Evolutionary conservation across 2,797 vertebrate genomes (phyloP), one percentile per base, ranked within the genome.

Genomic region (Ctenopoma kingsleyae): DNA sequence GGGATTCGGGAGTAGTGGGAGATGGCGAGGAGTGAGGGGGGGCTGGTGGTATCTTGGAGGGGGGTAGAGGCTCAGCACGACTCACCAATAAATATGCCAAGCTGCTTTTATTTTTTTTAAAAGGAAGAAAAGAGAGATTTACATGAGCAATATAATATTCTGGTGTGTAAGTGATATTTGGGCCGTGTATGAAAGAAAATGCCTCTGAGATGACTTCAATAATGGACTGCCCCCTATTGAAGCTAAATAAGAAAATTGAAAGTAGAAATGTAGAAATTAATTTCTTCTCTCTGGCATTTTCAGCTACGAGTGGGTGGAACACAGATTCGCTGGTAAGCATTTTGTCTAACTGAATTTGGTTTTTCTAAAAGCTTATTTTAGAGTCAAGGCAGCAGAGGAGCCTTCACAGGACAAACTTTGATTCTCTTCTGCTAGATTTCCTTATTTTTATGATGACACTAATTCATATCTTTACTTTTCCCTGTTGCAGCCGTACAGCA

Each of bases 21-120:
- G 73, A 50, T 35, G 48, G 47, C 46, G 15, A 22, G 35, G 48
- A 30, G 27, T 30, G 27, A 7, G 50, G 40, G 20, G 63, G 4
- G 54, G 30, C 30, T 27, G 20, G 44, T 36, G 57, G 54, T 66
- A 35, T 67, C 61, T 71, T 17, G 25, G 43, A 38, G 16, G 70
- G 57, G 70, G 71, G 61, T 40, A 52, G 64, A 47, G 70, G 82
- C 83, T 86, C 75, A 86, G 82, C 60, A 70, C 70, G 66, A 84
- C 83, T 74, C 82, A 70, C 78, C 86, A 85, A 87, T 89, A 92
- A 91, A 90, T 87, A 90, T 81, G 87, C 89, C 90, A 90, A 90
- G 88, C 90, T 78, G 82, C 87, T 90, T 86, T 89, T 32, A 63
- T 64, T 41, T 10, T 27, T 74, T 58, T 83, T 72, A 56, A 19